Evolutionary conservation across 2,113 vertebrate genomes (phyloP).

Genomic region (Engraulis encrasicolus): DNA sequence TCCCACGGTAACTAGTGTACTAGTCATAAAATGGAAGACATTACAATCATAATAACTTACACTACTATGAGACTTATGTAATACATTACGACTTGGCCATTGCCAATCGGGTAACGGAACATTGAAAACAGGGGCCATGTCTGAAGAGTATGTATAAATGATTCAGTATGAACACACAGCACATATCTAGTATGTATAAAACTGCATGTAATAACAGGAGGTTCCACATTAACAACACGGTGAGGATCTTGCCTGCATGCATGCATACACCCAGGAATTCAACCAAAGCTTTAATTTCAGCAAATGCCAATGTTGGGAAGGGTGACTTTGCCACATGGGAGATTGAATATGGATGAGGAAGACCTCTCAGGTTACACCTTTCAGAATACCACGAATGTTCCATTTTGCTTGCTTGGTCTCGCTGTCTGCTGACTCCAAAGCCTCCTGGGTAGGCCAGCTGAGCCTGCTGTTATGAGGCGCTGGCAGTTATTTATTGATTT

Average conservation of each 20-base stretch:
- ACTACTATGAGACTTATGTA: too few species aligned
- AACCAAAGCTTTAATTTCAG: not conserved
- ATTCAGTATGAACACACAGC: not conserved
- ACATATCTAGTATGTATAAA: not conserved
- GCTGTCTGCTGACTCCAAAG: not conserved
- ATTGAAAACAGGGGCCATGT: too few species aligned
- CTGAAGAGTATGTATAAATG: not conserved
- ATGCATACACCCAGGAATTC: not conserved
- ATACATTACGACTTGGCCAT: too few species aligned
- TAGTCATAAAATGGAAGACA: too few species aligned
- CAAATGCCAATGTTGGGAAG: not conserved
- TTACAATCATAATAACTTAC: too few species aligned
- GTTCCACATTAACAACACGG: not conserved
- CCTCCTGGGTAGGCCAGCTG: constrained; percentile 20
- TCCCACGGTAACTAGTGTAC: too few species aligned
- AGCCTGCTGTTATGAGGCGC: constrained; percentile 46
- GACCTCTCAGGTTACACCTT: not conserved
- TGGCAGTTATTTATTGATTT: constrained; percentile 61
- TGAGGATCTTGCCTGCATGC: not conserved
- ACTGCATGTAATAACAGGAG: not conserved
- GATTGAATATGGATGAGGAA: not conserved
- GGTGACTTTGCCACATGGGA: not conserved
- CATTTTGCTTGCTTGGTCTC: not conserved
- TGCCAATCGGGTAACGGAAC: too few species aligned
- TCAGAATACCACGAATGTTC: not conserved